phyloP scores from a whole-genome alignment of 2,113 vertebrate genomes.

The Chaetodon auriga region DNA sequence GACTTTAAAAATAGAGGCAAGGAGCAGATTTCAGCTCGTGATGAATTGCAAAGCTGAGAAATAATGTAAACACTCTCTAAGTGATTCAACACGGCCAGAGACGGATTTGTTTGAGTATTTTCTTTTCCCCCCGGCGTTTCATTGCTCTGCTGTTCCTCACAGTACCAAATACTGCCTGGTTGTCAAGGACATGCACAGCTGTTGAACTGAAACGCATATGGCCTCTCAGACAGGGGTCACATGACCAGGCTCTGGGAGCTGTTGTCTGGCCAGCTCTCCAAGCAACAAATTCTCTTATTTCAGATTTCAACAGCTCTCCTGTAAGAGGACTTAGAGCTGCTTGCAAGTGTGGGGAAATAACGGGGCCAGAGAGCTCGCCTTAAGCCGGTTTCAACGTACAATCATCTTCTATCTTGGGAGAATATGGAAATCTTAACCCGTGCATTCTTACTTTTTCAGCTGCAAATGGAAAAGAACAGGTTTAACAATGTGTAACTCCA shows the following conservation, averaged over 20 bases:
- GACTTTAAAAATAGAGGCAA: not conserved
- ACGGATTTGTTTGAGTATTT: conserved; percentile 25
- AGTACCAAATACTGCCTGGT: conserved; percentile 68
- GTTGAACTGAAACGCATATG: conserved; percentile 71
- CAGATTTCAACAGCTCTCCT: conserved; percentile 73
- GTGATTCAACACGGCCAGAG: conserved; percentile 1
- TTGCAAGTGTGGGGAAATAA: conserved; percentile 41
- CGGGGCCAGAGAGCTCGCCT: not conserved
- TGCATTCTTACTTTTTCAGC: not conserved
- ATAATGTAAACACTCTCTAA: conserved; percentile 17
- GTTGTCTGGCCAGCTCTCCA: conserved; percentile 64
- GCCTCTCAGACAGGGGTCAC: conserved; percentile 74
- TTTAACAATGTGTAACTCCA: too few relatives aligned
- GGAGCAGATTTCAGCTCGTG: not conserved
- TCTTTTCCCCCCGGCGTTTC: conserved; percentile 25
- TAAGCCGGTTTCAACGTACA: conserved; percentile 15
- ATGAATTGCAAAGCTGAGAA: conserved; percentile 7
- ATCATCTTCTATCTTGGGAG: not conserved
- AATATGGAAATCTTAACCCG: not conserved
- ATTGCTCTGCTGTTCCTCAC: conserved; percentile 64
- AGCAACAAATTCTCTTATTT: conserved; percentile 74
- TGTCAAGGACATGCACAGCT: conserved; percentile 81
- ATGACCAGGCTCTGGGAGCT: conserved; percentile 65
- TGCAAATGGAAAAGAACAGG: not conserved
- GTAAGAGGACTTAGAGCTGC: conserved; percentile 20